Evolutionary conservation across 2,888 invertebrate species (phyloP), one percentile per base, ranked within the genome.

Genomic region (Mellilla xanthometata): DNA sequence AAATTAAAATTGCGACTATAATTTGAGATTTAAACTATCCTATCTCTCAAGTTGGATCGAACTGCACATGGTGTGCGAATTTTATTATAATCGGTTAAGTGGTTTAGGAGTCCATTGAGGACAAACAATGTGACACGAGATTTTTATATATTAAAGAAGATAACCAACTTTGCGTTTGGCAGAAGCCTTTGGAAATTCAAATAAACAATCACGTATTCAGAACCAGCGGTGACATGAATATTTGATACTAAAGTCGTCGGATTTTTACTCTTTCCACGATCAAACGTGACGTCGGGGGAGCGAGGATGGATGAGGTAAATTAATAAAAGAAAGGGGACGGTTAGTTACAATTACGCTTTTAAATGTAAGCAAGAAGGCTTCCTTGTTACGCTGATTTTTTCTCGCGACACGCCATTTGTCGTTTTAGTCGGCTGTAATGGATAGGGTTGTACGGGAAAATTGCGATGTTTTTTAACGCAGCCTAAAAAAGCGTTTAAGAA

Each of bases 261-360:
- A 51, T 77, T 77, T 80, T 75, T 71, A 71, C 71, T 76, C 67
- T 65, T 76, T 72, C 64, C 61, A 59, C 58, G 60, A 61, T 60
- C 60, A 63, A 65, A 72, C 76, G 75, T 76, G 79, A 78, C 74
- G 59, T 72, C 65, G 67, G 63, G 69, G 70, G 76, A 76, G 62
- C 67, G 71, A 65, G 72, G 72, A 87, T 81, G 77, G 83, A 88
- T 81, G 88, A 84, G 82, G 72, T 83, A 81, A 87, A 88, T 88
- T 87, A 88, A 88, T 89, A 87, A 86, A 72, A 78, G 77, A 86
- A 73, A 78, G 76, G 81, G 85, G 73, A 76, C 76, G 88, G 88
- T 89, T 89, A 85, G 85, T 87, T 85, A 88, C 88, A 89, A 89
- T 89, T 88, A 89, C 81, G 76, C 78, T 85, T 89, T 88, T 86